phyloP scores from a whole-genome alignment of 2,113 vertebrate species.

The Rutilus rutilus region DNA sequence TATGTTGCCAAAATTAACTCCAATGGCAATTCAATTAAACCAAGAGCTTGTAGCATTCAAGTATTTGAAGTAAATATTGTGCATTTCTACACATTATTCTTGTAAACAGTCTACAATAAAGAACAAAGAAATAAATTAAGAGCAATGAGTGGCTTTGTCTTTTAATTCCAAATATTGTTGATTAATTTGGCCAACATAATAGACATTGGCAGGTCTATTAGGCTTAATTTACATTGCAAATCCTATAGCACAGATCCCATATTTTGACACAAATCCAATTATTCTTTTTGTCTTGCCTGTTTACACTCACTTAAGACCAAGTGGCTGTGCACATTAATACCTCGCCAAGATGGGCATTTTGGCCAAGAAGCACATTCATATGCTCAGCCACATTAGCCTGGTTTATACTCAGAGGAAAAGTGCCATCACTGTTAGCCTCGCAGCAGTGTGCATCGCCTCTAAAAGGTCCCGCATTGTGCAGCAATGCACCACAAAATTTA shows the following conservation, averaged over 20 bases:
- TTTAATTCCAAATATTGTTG: neutral
- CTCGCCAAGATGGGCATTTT: constrained; percentile 3
- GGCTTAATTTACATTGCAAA: neutral
- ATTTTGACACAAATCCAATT: neutral
- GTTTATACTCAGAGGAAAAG: neutral
- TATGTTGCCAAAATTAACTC: neutral
- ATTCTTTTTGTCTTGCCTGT: neutral
- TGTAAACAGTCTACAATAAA: neutral
- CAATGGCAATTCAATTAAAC: neutral
- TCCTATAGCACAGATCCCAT: neutral
- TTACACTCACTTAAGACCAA: constrained; percentile 9
- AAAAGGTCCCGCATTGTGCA: neutral
- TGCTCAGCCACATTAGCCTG: neutral
- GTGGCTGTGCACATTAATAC: constrained; percentile 4
- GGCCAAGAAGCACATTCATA: constrained; percentile 5
- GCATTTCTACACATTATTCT: neutral
- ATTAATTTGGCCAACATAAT: neutral
- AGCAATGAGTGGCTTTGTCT: neutral
- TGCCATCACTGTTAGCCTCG: neutral
- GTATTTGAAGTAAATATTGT: neutral
- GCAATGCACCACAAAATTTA: neutral
- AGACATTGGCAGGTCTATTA: neutral
- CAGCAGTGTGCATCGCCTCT: neutral
- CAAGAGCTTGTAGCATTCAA: neutral
- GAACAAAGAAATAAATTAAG: neutral